phyloP scores from a whole-genome alignment of 2,888 invertebrate species.

The Hirtodrosophila duncani region DNA sequence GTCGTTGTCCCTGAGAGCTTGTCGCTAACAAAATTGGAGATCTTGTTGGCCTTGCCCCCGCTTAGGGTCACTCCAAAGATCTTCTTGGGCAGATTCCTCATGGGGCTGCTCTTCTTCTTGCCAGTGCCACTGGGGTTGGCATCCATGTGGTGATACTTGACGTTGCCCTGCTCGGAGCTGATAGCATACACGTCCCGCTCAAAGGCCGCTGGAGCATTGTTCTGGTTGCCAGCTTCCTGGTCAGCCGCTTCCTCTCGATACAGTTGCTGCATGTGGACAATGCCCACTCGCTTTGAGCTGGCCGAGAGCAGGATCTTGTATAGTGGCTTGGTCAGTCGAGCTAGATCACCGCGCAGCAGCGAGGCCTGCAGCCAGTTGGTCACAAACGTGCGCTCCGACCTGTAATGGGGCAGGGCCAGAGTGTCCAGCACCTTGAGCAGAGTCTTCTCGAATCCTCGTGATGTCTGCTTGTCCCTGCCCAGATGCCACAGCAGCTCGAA shows the following conservation, averaged over 20 bases:
- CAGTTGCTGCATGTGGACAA: slow-evolving; percentile 84
- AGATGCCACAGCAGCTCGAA: slow-evolving; percentile 85
- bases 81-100: slow-evolving; percentile 77
- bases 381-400: slow-evolving; percentile 80
- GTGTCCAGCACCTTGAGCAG: slow-evolving; percentile 83
- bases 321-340: slow-evolving; percentile 87
- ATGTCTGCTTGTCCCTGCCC: slow-evolving; percentile 83
- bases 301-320: slow-evolving; percentile 87
- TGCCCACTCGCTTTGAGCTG: slow-evolving; percentile 88
- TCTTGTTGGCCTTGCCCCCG: slow-evolving; percentile 76
- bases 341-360: slow-evolving; percentile 86
- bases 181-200: slow-evolving; percentile 87
- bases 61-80: slow-evolving; percentile 78
- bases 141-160: slow-evolving; percentile 79
- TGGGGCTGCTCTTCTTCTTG: slow-evolving; percentile 77
- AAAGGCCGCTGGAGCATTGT: slow-evolving; percentile 46
- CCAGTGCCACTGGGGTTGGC: slow-evolving; percentile 49
- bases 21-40: slow-evolving; percentile 77
- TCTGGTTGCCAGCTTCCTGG: slow-evolving; percentile 71
- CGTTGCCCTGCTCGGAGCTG: slow-evolving; percentile 89
- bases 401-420: slow-evolving; percentile 74
- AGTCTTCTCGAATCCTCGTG: slow-evolving; percentile 80
- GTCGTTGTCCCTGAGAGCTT: too few relatives aligned
- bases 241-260: slow-evolving; percentile 78
- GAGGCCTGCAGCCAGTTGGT: slow-evolving; percentile 88